Evolutionary conservation across 2,888 invertebrate genomes (phyloP), one percentile per base, ranked within the genome.

Genomic region (Heliconius aoede): DNA sequence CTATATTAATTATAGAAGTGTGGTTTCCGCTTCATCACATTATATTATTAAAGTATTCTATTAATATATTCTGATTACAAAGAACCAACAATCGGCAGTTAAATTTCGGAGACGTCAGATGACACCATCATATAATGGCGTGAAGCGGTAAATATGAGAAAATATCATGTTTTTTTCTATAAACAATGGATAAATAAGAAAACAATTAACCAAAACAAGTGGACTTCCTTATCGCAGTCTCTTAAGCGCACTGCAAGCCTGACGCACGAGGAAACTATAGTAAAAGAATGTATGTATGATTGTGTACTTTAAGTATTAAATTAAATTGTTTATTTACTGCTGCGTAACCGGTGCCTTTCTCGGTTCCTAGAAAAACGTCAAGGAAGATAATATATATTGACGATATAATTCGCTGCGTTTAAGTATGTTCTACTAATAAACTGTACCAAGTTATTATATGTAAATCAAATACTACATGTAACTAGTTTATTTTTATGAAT

Each of bases 261-360:
- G 69, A 79, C 74, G 76, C 76, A 80, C 73, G 77, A 82, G 80
- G 80, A 81, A 81, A 80, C 64, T 69, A 67, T 74, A 64, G 21
- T 62, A 40, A 65, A 68, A 58, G 58, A 40, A 72, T 51, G 65
- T 68, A 72, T 71, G 71, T 64, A 62, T 30, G 71, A 71, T 74
- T 69, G 75, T 61, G 9, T 69, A 51, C 65, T 32, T 58, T 58
- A 15, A 51, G 71, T 71, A 71, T 69, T 74, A 72, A 77, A 74
- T 73, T 74, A 72, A 74, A 71, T 46, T 32, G 72, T 72, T 77
- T 74, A 77, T 69, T 74, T 71, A 67, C 74, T 74, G 83, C 82
- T 76, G 76, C 61, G 40, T 30, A 65, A 65, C 58, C 24, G 55
- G 40, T 51, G 18, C 36, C 61, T 55, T 69, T 71, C 58, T 67